Evolutionary conservation across 2,113 vertebrate species (phyloP).

Genomic region (Gambusia affinis): DNA sequence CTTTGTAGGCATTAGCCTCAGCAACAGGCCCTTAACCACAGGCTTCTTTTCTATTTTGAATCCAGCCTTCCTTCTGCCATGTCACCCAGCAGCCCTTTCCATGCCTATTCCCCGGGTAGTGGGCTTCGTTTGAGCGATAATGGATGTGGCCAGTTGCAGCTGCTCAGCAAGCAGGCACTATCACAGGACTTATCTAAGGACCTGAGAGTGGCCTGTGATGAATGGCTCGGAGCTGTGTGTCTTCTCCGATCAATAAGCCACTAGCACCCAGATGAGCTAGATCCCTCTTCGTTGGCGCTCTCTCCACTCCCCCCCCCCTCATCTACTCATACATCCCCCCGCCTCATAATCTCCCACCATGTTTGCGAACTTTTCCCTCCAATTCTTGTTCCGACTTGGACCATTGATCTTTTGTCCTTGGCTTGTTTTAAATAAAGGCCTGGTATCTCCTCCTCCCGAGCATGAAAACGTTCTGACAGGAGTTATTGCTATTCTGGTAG

Average conservation of each 20-base stretch:
- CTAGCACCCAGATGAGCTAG: constrained; percentile 79
- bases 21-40: constrained; percentile 47
- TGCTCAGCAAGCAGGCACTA: constrained; percentile 70
- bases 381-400: constrained; percentile 62
- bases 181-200: constrained; percentile 78
- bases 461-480: constrained; percentile 62
- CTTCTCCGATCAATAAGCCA: constrained; percentile 81
- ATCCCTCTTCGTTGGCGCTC: constrained; percentile 37
- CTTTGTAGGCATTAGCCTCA: constrained; percentile 39
- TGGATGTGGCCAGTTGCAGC: constrained; percentile 77
- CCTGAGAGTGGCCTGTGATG: constrained; percentile 81
- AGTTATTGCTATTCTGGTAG: constrained; percentile 57
- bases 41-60: constrained; percentile 47
- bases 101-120: constrained; percentile 38
- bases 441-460: constrained; percentile 56
- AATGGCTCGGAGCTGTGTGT: constrained; percentile 76
- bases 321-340: constrained; percentile 54
- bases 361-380: constrained; percentile 75
- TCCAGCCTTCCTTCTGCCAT: constrained; percentile 46
- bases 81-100: constrained; percentile 36
- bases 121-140: constrained; percentile 70
- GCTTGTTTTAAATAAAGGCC: constrained; percentile 77
- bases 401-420: constrained; percentile 73
- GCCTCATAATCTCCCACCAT: constrained; percentile 63
- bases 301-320: constrained; percentile 25